Percentiles rank a stretch among this genome's conserved stretches.
Evolutionary conservation across 2,888 invertebrate genomes (phyloP).

Genomic region (Rugalucina vietnamica): DNA sequence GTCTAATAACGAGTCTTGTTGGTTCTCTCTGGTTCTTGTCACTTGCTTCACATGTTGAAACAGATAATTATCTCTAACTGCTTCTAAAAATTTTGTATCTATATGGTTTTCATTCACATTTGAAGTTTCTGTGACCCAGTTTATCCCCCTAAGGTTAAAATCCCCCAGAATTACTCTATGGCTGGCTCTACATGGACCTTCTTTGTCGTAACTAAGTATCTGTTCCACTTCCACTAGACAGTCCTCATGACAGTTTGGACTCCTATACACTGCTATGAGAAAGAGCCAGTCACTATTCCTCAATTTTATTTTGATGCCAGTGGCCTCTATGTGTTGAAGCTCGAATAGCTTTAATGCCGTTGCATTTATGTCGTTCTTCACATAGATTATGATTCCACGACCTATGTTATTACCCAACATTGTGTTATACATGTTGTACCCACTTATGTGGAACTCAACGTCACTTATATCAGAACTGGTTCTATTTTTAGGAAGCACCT

Average conservation of each 20-base stretch:
- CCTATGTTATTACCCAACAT: neutral
- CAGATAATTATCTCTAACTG: neutral
- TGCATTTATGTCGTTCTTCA: neutral
- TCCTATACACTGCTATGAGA: neutral
- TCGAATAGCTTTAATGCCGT: neutral
- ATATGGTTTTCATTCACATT: neutral
- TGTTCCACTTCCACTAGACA: neutral
- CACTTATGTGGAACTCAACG: neutral
- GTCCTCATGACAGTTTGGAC: neutral
- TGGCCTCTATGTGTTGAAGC: neutral
- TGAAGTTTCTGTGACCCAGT: neutral
- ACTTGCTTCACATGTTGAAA: slow-evolving; percentile 5
- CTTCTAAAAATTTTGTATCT: slow-evolving; percentile 1
- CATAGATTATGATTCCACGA: neutral
- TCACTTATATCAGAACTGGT: neutral
- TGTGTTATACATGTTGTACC: neutral
- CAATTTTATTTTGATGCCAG: neutral
- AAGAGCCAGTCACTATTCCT: neutral
- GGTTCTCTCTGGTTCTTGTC: neutral
- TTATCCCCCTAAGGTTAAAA: slow-evolving; percentile 14
- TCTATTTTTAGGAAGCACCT: neutral
- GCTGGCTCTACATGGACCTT: neutral
- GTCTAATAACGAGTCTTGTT: neutral
- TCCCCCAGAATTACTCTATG: slow-evolving; percentile 5
- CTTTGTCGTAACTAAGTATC: neutral